A percentile compares a stretch with the other conserved stretches of the same genome.
Conservation (phyloP, 2,888 invertebrate species). For the Diadromus collaris region DNA sequence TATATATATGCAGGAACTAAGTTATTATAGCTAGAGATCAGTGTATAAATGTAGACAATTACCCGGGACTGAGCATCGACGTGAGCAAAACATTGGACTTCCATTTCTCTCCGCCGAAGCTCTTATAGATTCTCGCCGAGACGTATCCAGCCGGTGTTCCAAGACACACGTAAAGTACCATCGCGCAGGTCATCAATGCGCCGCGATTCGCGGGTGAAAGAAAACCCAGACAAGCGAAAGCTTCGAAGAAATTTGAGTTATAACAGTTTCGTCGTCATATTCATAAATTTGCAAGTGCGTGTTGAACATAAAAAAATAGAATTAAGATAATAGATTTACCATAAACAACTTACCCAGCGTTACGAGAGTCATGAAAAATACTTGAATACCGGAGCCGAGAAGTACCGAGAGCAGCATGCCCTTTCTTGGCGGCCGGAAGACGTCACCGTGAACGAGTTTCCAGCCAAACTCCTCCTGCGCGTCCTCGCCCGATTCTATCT, state of each 20-base stretch:
- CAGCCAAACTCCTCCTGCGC: slow-evolving; percentile 98
- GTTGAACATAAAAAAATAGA: not conserved
- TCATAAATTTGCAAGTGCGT: slow-evolving; percentile 2
- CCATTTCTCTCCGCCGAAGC: slow-evolving; percentile 99
- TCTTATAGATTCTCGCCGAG: slow-evolving; percentile 98
- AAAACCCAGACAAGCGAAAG: slow-evolving; percentile 99
- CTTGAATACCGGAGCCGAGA: slow-evolving; percentile 98
- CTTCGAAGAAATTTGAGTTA: slow-evolving; percentile 78
- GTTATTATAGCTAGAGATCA: not conserved
- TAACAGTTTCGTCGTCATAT: not conserved
- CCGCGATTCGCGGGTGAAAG: slow-evolving; percentile 99
- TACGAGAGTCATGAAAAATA: slow-evolving; percentile 97
- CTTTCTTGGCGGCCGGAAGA: slow-evolving; percentile 97
- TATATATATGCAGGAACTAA: not conserved
- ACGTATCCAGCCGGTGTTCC: slow-evolving; percentile 99
- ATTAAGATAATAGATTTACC: not conserved
- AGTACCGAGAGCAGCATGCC: slow-evolving; percentile 98
- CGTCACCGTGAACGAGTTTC: slow-evolving; percentile 99
- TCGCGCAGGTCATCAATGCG: slow-evolving; percentile 98
- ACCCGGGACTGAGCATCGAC: slow-evolving; percentile 98
- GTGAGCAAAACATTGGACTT: slow-evolving; percentile 98
- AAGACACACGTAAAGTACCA: slow-evolving; percentile 97
- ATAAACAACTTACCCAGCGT: slow-evolving; percentile 86
- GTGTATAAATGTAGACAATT: slow-evolving; percentile 72
- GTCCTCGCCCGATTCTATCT: slow-evolving; percentile 91